Base-by-base conservation (phyloP, 2,888 invertebrate genomes). In the Drosophila eohydei region DNA sequence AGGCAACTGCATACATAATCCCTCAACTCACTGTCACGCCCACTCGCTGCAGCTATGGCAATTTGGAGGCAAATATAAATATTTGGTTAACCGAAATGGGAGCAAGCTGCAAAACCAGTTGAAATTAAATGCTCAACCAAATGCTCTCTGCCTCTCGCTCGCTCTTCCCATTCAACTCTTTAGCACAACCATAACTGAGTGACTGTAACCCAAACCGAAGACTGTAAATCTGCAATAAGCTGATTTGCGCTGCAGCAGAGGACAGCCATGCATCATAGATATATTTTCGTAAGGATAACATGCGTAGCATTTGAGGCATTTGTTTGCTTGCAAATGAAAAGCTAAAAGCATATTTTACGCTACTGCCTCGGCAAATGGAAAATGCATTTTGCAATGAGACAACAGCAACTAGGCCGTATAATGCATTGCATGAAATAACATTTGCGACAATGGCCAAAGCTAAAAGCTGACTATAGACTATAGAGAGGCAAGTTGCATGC, bases 71-170 rank as follows among this genome's bases (percentile, higher is more conserved):
- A 70, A 63, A 64, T 59, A 71, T 72, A 72, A 76, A 79, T 79
- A 73, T 79, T 67, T 67, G 72, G 58, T 48, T 57, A 67, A 71
- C 70, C 64, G 56, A 78, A 77, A 66, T 75, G 41, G 51, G 64
- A 44, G 56, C 52, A 32, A 55, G 51, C 55, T 61, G 43, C 57
- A 66, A 43, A 59, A 51, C 64, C 75, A 57, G 57, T 65, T 55
- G 62, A 80, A 72, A 75, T 76, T 71, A 71, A 76, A 83, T 61
- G 75, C 64, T 65, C 60, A 56, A 66, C 72, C 66, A 74, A 74
- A 81, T 70, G 26, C 54, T 59, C 54, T 28, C n/a, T 6, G 28
- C 0, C 28, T 12, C 30, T 16, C 12, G 1, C 40, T 30, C 7
- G 9, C 43, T 11, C 21, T 8, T 11, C n/a, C 8, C 26, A 2